Base-by-base conservation (phyloP, 2,113 vertebrate genomes). In the Sinocyclocheilus grahami region DNA sequence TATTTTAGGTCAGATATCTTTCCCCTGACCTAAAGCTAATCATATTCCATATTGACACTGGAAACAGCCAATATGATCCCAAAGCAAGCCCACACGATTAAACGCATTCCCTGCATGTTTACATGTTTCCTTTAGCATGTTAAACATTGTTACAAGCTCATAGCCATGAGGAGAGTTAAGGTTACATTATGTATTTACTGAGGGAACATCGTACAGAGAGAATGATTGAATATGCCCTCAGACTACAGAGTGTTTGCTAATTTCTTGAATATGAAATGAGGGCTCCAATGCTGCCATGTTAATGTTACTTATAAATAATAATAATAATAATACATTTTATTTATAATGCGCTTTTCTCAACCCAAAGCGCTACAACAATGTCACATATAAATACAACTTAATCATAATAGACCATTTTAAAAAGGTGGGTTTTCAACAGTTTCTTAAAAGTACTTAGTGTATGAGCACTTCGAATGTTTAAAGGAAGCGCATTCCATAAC, bases 1-100 rank as follows among this genome's bases (percentile, higher is more conserved):
- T 69, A 24, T 79, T 79, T 13, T n/a, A 65, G 22, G 16, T 13
- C 16, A 18, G 27, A 53, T 53, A 84, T 79, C 9, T 84, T 55
- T 30, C 53, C 65, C 0, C n/a, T 58, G 24, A 27, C 67, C 30
- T 65, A 67, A 58, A 72, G 58, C 2, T 7, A 62, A 33, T 78
- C 27, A 37, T 39, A n/a, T 27, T 30, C 12, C 51, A 27, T 39
- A 10, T 79, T 79, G 46, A 74, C 20, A 72, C 20, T 51, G 62
- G 24, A 78, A 86, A 83, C 74, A 11, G 63, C 10, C 24, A 37
- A 24, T 20, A 62, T 62, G 55, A 62, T 74, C 46, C 33, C 42
- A 30, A 18, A 6, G 22, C 12, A 53, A 33, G 9, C 39, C 33
- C 39, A n/a, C 51, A 72, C 13, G 30, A 83, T 63, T 58, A 42